phyloP scores from a whole-genome alignment of 2,888 invertebrate genomes.

The Pristionchus japonicus region DNA sequence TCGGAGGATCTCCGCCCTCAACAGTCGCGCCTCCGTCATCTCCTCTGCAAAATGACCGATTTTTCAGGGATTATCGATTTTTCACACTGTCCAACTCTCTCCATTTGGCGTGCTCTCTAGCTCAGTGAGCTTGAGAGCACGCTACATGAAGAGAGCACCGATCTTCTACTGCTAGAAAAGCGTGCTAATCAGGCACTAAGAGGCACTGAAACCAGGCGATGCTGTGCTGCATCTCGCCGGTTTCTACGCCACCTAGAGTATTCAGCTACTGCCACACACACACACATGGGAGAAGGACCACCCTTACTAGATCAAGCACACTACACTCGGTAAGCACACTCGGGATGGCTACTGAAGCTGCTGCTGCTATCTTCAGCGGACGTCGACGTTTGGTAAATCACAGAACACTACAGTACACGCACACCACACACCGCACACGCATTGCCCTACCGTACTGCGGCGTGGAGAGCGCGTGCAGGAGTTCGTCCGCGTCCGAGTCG shows the following conservation, averaged over 20 bases:
- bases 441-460: neutral
- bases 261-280: too few species aligned
- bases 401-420: neutral
- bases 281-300: neutral
- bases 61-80: neutral
- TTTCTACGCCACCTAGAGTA: neutral
- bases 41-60: conserved; percentile 40
- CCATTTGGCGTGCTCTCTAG: neutral
- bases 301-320: too few species aligned
- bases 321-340: too few species aligned
- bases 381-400: neutral
- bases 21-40: conserved; percentile 48
- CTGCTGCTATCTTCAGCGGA: too few species aligned
- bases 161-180: neutral
- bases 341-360: too few species aligned
- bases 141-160: neutral
- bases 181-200: neutral
- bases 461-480: neutral
- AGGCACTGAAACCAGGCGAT: neutral
- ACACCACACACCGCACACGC: neutral
- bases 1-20: conserved; percentile 49
- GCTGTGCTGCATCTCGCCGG: neutral
- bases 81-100: neutral
- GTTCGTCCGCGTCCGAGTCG: neutral
- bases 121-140: neutral